Conservation (phyloP, 1,140 invertebrate genomes). For the honey bee (Apis mellifera) region Amel_HAv3.1 CM009931.2:17453501-17454000, state of each 20-base stretch:
- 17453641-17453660: background rate
- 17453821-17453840: no score
- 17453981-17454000: background rate
- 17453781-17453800: no score
- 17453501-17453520: background rate
- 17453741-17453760: no score
- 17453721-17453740: background rate
- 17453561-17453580: background rate
- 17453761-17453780: no score
- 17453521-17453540: background rate
- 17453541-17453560: background rate
- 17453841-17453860: background rate
- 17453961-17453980: background rate
- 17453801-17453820: no score
- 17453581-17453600: background rate
- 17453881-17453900: background rate
- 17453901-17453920: background rate
- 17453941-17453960: constrained; percentile 13
- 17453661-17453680: background rate
- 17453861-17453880: background rate
- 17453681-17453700: background rate
- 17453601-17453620: no score
- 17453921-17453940: constrained; percentile 27
- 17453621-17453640: background rate
- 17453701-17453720: background rate